Base-by-base conservation (phyloP, 2,888 invertebrate genomes). In the Drosophila parthenogenetica region DNA sequence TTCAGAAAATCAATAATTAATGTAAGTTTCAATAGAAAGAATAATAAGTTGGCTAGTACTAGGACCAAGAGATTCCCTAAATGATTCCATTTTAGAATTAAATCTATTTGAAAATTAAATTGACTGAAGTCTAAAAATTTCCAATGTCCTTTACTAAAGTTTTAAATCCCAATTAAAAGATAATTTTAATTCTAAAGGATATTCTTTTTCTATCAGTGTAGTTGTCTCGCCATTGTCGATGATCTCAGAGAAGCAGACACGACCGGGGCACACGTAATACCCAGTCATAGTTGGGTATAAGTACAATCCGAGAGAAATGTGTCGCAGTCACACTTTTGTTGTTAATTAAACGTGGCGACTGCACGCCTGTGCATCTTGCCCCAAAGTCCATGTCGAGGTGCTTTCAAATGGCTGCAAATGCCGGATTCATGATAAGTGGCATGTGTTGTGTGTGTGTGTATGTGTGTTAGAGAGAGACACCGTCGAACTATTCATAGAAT, bases 321-420 rank as follows among this genome's bases (percentile, higher is more conserved):
- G 83, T 88, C 84, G 67, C 65, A 86, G 88, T 82, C 86, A 82
- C 90, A 86, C 89, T 86, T 87, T 79, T 78, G 77, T 64, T 81
- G 89, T 89, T 89, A 89, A 87, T 90, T 90, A 75, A 83, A 88
- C 78, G 77, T 76, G 63, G 89, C 70, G 67, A 75, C 69, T 81
- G 69, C 70, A 69, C 64, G 67, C 51, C 59, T 59, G 68, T 63
- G 61, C 67, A 60, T 37, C 67, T 13, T 55, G 29, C 49, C 39
- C 35, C 64, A 22, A 29, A 42, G 13, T 43, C 53, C 59, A 37
- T 14, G 51, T 54, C 66, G 42, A 54, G 32, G 58, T 64, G 63
- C 53, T 55, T 78, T 69, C 49, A 29, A 29, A 29, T 29, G 29
- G 8, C 70, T 49, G 64, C 88, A 68, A 82, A 74, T 75, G 81